Percentiles rank a stretch among this genome's conserved stretches.
Conservation (phyloP, 2,888 invertebrate species). For the Lamellibrachia satsuma region DNA sequence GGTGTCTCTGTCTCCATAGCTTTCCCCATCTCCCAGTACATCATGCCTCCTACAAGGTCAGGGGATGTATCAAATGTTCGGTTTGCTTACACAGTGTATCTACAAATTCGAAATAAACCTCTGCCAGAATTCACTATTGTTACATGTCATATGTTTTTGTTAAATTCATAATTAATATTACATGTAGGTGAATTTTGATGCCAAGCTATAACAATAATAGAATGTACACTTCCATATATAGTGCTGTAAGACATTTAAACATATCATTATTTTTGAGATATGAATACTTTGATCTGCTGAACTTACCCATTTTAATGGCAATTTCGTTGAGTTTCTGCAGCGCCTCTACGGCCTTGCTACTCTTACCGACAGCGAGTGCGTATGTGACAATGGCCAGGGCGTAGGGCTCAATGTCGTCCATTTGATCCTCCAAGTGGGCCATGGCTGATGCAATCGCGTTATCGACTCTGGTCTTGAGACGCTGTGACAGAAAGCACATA, state of each 20-base stretch:
- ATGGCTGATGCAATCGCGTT: constrained; percentile 44
- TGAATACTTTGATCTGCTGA: not conserved
- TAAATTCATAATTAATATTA: too few relatives aligned
- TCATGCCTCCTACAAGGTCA: constrained; percentile 47
- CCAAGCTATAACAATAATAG: too few relatives aligned
- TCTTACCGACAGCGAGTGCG: constrained; percentile 55
- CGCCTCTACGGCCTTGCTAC: constrained; percentile 42
- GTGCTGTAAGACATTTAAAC: too few relatives aligned
- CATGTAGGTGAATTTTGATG: too few relatives aligned
- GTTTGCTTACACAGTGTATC: too few relatives aligned
- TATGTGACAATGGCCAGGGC: constrained; percentile 56
- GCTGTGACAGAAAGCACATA: not conserved
- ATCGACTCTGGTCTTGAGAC: not conserved
- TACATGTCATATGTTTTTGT: too few relatives aligned
- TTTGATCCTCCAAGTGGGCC: constrained; percentile 58
- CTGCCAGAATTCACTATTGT: too few relatives aligned
- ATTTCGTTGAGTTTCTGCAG: constrained; percentile 46
- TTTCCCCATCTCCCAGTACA: constrained; percentile 47
- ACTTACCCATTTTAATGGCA: constrained; percentile 51
- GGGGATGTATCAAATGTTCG: too few relatives aligned
- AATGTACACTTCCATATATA: not conserved
- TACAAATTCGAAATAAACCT: too few relatives aligned
- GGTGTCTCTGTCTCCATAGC: not conserved
- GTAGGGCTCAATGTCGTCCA: constrained; percentile 55
- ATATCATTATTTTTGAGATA: too few relatives aligned